Percentiles rank a stretch among this genome's conserved stretches.
phyloP scores from a whole-genome alignment of 2,113 vertebrate genomes.

The Hipposideros armiger region DNA sequence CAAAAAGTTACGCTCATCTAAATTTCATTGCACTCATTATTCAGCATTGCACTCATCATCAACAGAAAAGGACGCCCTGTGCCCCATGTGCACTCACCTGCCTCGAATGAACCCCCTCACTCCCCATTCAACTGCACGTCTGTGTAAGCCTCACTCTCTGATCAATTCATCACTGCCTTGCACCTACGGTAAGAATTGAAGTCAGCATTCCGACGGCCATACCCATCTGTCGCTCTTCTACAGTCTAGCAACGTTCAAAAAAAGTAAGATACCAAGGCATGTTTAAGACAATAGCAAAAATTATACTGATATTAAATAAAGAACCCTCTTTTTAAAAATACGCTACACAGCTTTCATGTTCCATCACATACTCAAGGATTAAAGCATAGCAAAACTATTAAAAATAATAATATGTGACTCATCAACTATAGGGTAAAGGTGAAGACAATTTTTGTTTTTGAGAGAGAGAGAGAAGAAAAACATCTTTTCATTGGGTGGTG shows the following conservation, averaged over 20 bases:
- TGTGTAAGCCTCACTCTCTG: slow-evolving; percentile 63
- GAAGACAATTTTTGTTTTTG: not conserved
- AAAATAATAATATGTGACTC: not conserved
- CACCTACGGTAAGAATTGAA: not conserved
- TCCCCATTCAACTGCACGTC: slow-evolving; percentile 67
- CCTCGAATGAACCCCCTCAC: slow-evolving; percentile 70
- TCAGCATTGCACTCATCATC: slow-evolving; percentile 57
- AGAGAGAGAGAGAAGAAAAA: not conserved
- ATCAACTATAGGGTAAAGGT: not conserved
- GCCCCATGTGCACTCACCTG: slow-evolving; percentile 69
- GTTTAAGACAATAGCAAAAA: not conserved
- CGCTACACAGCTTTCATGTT: not conserved
- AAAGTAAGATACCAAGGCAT: not conserved
- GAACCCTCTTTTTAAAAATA: not conserved
- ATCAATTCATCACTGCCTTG: slow-evolving; percentile 73
- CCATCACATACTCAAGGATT: not conserved
- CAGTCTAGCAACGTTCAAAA: not conserved
- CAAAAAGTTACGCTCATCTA: slow-evolving; percentile 15
- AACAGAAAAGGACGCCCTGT: slow-evolving; percentile 53
- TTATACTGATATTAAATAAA: not conserved
- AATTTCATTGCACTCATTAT: slow-evolving; percentile 76
- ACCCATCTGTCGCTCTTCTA: not conserved
- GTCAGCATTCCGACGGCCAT: not conserved
- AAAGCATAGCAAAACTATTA: slow-evolving; percentile 12
- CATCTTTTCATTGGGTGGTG: not conserved